Evolutionary conservation across 2,113 vertebrate species (phyloP).

Genomic region (Muntiacus muntjak): DNA sequence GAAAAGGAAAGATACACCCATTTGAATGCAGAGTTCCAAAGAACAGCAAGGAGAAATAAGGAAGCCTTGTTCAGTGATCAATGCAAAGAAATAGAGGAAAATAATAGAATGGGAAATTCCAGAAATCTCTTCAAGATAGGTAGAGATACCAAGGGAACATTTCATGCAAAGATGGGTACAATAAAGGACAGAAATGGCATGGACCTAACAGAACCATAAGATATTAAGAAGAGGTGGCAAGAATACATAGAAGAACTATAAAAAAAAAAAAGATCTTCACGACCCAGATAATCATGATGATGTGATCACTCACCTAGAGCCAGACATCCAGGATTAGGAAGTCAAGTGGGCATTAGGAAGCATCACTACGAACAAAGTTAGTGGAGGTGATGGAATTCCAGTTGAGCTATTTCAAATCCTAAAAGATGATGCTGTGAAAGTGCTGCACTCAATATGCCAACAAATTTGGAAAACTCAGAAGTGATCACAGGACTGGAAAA

Average conservation of each 20-base stretch:
- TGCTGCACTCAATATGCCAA: background rate
- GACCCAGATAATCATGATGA: background rate
- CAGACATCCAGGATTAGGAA: background rate
- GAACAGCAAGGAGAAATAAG: background rate
- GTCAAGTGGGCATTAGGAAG: background rate
- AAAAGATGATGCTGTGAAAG: background rate
- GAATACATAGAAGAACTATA: background rate
- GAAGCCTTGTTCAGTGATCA: background rate
- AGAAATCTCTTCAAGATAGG: background rate
- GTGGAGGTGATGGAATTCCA: background rate
- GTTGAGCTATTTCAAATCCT: background rate
- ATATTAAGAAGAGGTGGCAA: background rate
- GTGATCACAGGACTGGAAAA: background rate
- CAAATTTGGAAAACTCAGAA: background rate
- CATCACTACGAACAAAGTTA: background rate
- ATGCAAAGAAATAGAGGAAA: background rate
- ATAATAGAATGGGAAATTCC: background rate
- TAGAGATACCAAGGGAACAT: background rate
- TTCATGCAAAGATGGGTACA: background rate
- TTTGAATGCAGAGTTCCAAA: background rate
- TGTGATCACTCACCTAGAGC: background rate
- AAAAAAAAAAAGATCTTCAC: background rate
- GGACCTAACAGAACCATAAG: background rate
- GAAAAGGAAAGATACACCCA: background rate
- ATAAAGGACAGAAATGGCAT: background rate